Percentiles rank a stretch among this genome's conserved stretches.
These are phyloP conservation scores for Otolemur crassicaudatus DNA, from an alignment of 2,797 vertebrate genomes.

Conservation along the genomic window DNA sequence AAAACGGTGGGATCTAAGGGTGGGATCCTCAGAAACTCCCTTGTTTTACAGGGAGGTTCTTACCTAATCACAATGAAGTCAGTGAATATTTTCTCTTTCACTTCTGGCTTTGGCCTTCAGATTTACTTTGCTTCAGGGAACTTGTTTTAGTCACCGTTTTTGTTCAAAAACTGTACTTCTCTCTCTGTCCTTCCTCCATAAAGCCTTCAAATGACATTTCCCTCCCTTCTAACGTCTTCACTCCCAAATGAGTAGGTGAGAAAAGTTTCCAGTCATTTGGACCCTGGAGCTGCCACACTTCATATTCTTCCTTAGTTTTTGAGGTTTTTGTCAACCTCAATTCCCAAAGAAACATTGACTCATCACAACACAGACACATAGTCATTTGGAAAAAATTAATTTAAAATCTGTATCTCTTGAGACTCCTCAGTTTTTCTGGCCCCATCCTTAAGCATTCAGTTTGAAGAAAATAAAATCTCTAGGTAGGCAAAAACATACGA, in stretches of 20 bases:
- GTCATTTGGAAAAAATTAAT: conserved; percentile 48
- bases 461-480: conserved; percentile 27
- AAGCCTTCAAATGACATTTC: neutral
- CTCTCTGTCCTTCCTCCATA: neutral
- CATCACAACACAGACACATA: neutral
- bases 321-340: neutral
- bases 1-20: neutral
- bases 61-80: neutral
- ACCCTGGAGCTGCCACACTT: neutral
- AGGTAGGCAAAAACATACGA: neutral
- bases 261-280: neutral
- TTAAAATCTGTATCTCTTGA: conserved; percentile 53
- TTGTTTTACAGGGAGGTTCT: neutral
- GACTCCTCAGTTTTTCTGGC: conserved; percentile 48
- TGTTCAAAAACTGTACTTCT: conserved; percentile 39
- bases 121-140: conserved; percentile 20
- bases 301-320: neutral
- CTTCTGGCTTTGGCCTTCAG: conserved; percentile 46
- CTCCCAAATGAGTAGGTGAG: neutral
- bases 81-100: neutral
- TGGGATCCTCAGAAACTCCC: neutral
- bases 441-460: neutral
- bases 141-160: neutral
- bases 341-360: conserved; percentile 56
- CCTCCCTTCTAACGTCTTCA: neutral